Base-by-base conservation (phyloP, 2,888 invertebrate genomes). In the Alsophila aescularia region DNA sequence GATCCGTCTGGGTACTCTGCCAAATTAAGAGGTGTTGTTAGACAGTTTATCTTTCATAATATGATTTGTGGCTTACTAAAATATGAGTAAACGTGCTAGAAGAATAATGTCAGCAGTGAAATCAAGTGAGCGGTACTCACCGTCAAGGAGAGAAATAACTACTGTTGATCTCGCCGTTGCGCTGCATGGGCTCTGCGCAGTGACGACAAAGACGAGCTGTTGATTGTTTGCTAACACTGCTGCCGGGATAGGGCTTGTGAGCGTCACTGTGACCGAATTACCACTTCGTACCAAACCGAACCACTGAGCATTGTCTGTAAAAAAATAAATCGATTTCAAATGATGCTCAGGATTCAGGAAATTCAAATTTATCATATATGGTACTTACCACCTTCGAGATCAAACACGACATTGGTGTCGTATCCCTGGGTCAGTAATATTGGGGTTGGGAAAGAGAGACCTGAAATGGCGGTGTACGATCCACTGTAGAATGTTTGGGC, bases 401-500 rank as follows among this genome's bases (percentile, higher is more conserved):
- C 18, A 40, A 75, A 75, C 10, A 42, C 47, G 1, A 77, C 74
- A 12, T 43, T 58, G 6, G 54, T 52, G 12, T 70, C 66, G 27
- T 67, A 70, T 10, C 73, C 75, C 16, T 67, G 37, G 0, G 52
- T 21, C 3, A 77, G 49, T 0, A 62, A 54, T 24, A 77, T 69
- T 0, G 56, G 44, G 5, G 59, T 54, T 0, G 55, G 51, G 35
- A 73, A 61, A 1, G 44, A 35, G 2, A 76, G 59, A 2, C 67
- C 69, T 13, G 1, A 43, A 4, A 24, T 27, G 9, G 57, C 55
- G 10, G 61, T 57, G 45, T 65, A 74, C 5, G 61, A 52, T 10
- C 74, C 75, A 8, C 66, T 69, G 48, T 76, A 77, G 55, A 64
- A 74, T 6, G 67, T 42, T 34, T 69, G 67, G 18, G 42, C 43